Base-by-base conservation (phyloP, 2,113 vertebrate species). In the Syngnathoides biaculeatus region DNA sequence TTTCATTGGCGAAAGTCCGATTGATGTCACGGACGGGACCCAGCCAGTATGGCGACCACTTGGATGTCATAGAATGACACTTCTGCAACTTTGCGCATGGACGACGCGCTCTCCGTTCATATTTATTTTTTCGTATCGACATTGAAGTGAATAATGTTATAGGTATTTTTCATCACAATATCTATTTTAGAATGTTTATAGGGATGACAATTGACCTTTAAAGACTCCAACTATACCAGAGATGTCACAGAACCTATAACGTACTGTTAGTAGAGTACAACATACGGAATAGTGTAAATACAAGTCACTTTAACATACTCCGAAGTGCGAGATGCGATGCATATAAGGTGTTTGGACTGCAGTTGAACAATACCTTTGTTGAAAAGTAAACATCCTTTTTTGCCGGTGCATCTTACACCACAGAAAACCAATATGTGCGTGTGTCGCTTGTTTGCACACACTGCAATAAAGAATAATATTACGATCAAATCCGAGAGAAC, bases 171-270 rank as follows among this genome's bases (percentile, higher is more conserved):
- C n/a, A n/a, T n/a, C n/a, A n/a, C n/a, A n/a, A n/a, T n/a, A n/a
- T n/a, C n/a, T n/a, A n/a, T n/a, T n/a, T n/a, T n/a, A n/a, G n/a
- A n/a, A n/a, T n/a, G n/a, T n/a, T n/a, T n/a, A n/a, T n/a, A n/a
- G n/a, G n/a, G n/a, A n/a, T n/a, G n/a, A n/a, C n/a, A n/a, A n/a
- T n/a, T n/a, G n/a, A n/a, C n/a, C n/a, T n/a, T n/a, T n/a, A n/a
- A 79, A 77, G 66, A 78, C 74, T 47, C 50, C 1, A 48, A 42
- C 72, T 78, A 79, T 86, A 84, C 73, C 77, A 61, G 27, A 56
- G 69, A 75, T 63, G 12, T 81, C 79, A 78, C 71, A 72, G 69
- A 71, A 71, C 70, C 67, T 69, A 68, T 71, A 65, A 22, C 20
- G 8, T 47, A 43, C 60, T 43, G 8, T 70, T 38, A 26, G 20